phyloP scores from a whole-genome alignment of 2,888 invertebrate genomes.

The Drosophila mimetica region DNA sequence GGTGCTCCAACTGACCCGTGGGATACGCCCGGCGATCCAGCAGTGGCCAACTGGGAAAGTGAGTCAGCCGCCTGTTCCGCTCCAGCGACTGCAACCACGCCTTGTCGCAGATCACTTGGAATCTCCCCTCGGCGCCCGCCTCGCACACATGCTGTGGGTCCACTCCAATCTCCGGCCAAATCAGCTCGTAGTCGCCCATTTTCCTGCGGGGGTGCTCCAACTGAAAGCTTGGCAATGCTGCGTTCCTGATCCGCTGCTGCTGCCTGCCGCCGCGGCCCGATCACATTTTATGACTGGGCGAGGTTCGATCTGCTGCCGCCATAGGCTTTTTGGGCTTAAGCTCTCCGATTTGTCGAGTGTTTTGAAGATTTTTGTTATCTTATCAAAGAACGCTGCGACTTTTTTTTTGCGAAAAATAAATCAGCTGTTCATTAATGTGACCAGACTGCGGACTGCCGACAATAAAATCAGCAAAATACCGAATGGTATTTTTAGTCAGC shows the following conservation, averaged over 20 bases:
- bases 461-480: background rate
- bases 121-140: constrained; percentile 86
- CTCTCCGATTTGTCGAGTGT: constrained; percentile 1
- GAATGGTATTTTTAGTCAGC: constrained; percentile 1
- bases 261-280: constrained; percentile 5
- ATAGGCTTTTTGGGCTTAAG: constrained; percentile 7
- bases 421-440: constrained; percentile 3
- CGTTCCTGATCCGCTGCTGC: background rate
- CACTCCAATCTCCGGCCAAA: constrained; percentile 90
- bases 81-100: constrained; percentile 87
- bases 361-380: constrained; percentile 35
- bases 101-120: constrained; percentile 88
- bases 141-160: constrained; percentile 88
- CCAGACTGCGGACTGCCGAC: background rate
- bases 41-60: constrained; percentile 76
- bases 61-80: constrained; percentile 74
- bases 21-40: constrained; percentile 81
- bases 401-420: constrained; percentile 2
- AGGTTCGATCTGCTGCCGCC: constrained; percentile 14
- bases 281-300: constrained; percentile 34
- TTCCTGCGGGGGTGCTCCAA: constrained; percentile 14
- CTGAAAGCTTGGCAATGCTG: constrained; percentile 5
- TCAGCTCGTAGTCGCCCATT: constrained; percentile 80
- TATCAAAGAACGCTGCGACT: constrained; percentile 9
- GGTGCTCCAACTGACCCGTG: constrained; percentile 82